phyloP scores from a whole-genome alignment of 2,797 vertebrate species.

The Manis crassicaudata region DNA sequence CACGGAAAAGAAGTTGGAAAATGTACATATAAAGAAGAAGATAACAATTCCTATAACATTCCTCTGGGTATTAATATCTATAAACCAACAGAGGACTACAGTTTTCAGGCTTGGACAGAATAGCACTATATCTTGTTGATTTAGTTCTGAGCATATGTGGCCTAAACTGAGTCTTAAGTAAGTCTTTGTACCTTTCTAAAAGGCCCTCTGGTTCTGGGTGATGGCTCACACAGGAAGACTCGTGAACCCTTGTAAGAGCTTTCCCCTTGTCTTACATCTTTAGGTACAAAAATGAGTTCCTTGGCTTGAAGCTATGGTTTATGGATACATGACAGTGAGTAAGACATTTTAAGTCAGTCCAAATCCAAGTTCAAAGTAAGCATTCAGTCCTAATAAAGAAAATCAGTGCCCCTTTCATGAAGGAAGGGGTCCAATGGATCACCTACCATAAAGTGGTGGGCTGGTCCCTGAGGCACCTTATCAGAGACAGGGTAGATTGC shows the following conservation, averaged over 20 bases:
- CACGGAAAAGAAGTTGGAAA: not conserved
- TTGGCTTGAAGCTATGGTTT: conserved; percentile 17
- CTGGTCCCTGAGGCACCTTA: not conserved
- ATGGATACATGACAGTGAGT: not conserved
- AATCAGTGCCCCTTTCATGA: not conserved
- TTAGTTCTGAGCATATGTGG: not conserved
- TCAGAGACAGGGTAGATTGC: not conserved
- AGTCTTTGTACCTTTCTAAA: conserved; percentile 26
- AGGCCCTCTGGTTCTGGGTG: not conserved
- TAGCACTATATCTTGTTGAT: not conserved
- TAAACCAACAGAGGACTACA: not conserved
- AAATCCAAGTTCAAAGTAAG: conserved; percentile 24
- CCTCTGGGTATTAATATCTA: not conserved
- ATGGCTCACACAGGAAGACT: not conserved
- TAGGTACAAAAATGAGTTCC: conserved; percentile 19
- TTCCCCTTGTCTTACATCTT: not conserved
- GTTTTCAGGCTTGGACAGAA: not conserved
- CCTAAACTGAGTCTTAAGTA: not conserved
- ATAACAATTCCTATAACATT: not conserved
- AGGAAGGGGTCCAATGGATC: not conserved
- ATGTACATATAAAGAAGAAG: conserved; percentile 8
- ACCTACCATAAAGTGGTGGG: not conserved
- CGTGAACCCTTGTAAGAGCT: not conserved
- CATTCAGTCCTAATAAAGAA: conserved; percentile 36
- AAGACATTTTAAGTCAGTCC: conserved; percentile 27